A percentile compares a stretch with the other conserved stretches of the same genome.
Evolutionary conservation across 2,797 vertebrate species (phyloP).

Genomic region (Pristis pectinata): DNA sequence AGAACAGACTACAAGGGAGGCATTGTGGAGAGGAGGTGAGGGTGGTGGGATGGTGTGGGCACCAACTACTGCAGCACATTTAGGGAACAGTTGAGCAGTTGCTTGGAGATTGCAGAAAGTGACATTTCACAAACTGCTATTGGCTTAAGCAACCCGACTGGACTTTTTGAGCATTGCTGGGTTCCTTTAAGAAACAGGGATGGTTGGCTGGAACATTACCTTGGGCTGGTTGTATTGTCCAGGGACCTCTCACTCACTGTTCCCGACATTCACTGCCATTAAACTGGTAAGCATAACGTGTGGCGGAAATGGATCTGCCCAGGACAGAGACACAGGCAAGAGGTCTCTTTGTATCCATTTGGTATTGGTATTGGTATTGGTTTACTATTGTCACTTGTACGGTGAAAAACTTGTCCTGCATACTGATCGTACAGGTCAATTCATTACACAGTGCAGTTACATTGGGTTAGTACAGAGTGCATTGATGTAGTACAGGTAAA

Average conservation of each 20-base stretch:
- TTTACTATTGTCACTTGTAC: too few relatives aligned
- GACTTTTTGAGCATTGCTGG: neutral
- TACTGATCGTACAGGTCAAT: too few relatives aligned
- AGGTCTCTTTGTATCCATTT: neutral
- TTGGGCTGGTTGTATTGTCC: neutral
- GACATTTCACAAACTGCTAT: neutral
- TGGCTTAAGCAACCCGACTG: neutral
- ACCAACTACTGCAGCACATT: neutral
- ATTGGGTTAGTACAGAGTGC: too few relatives aligned
- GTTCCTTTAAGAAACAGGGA: too few relatives aligned
- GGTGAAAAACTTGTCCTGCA: too few relatives aligned
- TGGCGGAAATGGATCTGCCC: neutral
- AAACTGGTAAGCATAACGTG: neutral
- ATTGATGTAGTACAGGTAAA: too few relatives aligned
- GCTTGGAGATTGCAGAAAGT: neutral
- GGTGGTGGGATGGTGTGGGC: too few relatives aligned
- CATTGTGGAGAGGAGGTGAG: neutral
- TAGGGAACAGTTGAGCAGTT: neutral
- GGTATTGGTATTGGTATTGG: too few relatives aligned
- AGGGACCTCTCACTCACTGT: too few relatives aligned
- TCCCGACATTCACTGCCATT: neutral
- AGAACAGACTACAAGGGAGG: neutral
- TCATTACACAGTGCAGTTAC: too few relatives aligned
- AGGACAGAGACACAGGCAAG: neutral
- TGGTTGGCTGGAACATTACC: neutral